Evolutionary conservation across 2,797 vertebrate genomes (phyloP), one percentile per base, ranked within the genome.

Genomic region (Platyrinchus mystaceus): DNA sequence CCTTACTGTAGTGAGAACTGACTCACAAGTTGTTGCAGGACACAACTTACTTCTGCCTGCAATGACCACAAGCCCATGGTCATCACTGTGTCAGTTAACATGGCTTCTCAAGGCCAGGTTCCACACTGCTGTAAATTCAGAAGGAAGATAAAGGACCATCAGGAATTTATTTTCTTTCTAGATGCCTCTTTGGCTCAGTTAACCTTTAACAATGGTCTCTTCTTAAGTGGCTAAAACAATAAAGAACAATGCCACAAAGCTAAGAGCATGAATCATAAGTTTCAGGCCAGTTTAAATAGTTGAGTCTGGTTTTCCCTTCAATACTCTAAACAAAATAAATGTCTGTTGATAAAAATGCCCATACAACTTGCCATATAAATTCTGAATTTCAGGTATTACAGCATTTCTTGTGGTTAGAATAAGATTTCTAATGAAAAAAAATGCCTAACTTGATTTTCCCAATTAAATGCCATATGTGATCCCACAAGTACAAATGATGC

Each of bases 101-200:
- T 60, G 64, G 70, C 80, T 91, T 93, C 74, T 74, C 87, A 84
- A 94, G 87, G 94, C 94, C 87, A 30, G 58, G 70, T 87, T 94
- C 63, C 68, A 70, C n/a, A 36, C 14, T 32, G 56, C n/a, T 86
- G 59, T 95, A 94, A 93, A 95, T 97, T 93, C 47, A 69, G 30
- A 63, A 67, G 28, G 43, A 95, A 92, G 87, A 94, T 86, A 91
- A 93, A 90, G 80, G 30, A 70, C 37, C 41, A 92, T 34, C 41
- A 90, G 69, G 52, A 96, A 89, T 93, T 95, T 90, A 95, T 94
- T 93, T 96, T 94, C 75, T 82, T 92, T 83, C 67, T 80, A 63
- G 93, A 82, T 92, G 37, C 70, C 78, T 89, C 75, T 93, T 89
- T 92, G 86, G 81, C 88, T 94, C 74, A 12, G 70, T 95, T 96